Evolutionary conservation across 2,113 vertebrate species (phyloP).

Genomic region (Cathartes aura): DNA sequence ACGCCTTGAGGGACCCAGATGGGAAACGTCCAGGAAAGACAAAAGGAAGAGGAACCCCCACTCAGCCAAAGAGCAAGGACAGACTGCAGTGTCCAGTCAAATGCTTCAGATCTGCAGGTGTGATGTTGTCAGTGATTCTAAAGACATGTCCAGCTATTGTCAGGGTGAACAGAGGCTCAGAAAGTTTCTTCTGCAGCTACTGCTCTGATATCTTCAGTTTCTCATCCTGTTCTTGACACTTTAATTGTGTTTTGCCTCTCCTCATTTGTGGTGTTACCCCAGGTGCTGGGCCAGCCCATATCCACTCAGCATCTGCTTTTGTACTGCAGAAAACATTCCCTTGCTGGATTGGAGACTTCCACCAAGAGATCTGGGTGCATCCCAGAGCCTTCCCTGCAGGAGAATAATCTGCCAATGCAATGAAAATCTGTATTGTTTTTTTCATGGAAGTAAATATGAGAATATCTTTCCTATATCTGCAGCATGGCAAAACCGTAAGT

Average conservation of each 20-base stretch:
- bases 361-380: neutral
- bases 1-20: neutral
- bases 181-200: neutral
- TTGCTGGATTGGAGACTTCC: neutral
- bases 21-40: neutral
- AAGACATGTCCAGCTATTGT: rapidly evolving
- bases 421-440: neutral
- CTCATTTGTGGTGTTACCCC: neutral
- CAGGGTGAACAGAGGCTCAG: neutral
- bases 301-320: neutral
- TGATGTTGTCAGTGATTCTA: neutral
- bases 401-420: neutral
- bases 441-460: neutral
- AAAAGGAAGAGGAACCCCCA: neutral
- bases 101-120: neutral
- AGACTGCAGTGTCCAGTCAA: neutral
- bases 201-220: neutral
- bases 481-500: neutral
- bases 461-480: neutral
- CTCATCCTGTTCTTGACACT: neutral
- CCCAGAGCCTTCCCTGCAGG: neutral
- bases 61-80: neutral
- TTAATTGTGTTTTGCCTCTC: neutral
- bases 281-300: neutral
- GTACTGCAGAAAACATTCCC: neutral